Evolutionary conservation across 2,113 vertebrate species (phyloP).

Genomic region (Mustelus asterias): DNA sequence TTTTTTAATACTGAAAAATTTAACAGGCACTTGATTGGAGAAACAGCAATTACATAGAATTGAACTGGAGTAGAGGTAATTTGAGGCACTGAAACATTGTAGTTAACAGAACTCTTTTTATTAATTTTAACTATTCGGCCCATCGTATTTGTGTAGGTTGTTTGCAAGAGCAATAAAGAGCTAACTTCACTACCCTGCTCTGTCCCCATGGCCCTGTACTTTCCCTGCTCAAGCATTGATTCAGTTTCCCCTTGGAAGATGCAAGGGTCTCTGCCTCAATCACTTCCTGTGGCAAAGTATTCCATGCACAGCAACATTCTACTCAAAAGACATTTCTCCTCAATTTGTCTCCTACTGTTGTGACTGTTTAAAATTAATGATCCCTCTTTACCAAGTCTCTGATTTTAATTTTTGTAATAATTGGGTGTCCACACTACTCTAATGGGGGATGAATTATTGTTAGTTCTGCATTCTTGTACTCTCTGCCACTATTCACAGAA

Average conservation of each 20-base stretch:
- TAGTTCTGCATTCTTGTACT: neutral
- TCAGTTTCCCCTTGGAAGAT: neutral
- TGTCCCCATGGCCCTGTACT: neutral
- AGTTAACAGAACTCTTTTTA: neutral
- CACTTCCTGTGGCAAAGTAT: neutral
- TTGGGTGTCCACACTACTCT: neutral
- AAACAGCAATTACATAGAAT: neutral
- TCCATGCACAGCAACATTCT: too few species aligned
- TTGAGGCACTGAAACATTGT: neutral
- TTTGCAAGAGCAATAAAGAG: neutral
- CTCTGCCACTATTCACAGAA: neutral
- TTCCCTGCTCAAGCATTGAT: neutral
- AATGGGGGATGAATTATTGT: neutral
- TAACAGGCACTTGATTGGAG: neutral
- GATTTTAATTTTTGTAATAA: neutral
- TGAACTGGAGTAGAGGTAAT: neutral
- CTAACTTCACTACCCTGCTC: neutral
- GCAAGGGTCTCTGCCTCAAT: neutral
- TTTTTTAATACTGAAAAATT: neutral
- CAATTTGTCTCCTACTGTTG: neutral
- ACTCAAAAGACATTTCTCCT: too few species aligned
- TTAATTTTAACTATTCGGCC: neutral
- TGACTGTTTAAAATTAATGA: neutral
- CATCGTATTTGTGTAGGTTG: neutral
- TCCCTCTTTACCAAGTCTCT: neutral